Conservation (phyloP, 2,797 vertebrate genomes). For the Oryzias sinensis region DNA sequence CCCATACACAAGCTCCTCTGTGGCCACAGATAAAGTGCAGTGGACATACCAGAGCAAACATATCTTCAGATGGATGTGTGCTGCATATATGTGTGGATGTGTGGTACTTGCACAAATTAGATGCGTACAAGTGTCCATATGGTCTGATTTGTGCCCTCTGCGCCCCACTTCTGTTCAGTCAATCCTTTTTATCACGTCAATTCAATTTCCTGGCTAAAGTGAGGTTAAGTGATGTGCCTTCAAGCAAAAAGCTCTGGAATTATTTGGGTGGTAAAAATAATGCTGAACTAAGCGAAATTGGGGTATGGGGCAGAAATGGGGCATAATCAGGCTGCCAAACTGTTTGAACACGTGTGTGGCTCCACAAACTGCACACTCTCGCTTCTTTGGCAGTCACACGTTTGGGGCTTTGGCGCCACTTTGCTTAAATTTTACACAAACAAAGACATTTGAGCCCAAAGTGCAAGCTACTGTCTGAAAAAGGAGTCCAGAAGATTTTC, state of each 20-base stretch:
- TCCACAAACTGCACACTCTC: slow-evolving; percentile 28
- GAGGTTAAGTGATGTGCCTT: slow-evolving; percentile 35
- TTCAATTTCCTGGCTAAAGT: slow-evolving; percentile 33
- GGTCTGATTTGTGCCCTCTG: slow-evolving; percentile 50
- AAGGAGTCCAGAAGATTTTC: slow-evolving; percentile 24
- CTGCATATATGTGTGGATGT: slow-evolving; percentile 10
- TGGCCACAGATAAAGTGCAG: slow-evolving; percentile 30
- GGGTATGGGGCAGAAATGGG: slow-evolving; percentile 20
- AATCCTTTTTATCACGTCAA: slow-evolving; percentile 48
- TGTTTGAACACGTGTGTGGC: slow-evolving; percentile 14
- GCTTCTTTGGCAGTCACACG: slow-evolving; percentile 25
- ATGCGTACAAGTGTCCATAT: slow-evolving; percentile 34
- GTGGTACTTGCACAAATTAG: slow-evolving; percentile 18
- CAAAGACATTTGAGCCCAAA: slow-evolving; percentile 43
- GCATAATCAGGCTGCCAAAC: slow-evolving; percentile 28
- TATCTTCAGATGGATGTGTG: slow-evolving; percentile 25
- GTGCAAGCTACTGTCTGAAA: slow-evolving; percentile 39
- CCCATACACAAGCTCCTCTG: slow-evolving; percentile 37
- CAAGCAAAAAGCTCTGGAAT: slow-evolving; percentile 12
- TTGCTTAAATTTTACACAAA: slow-evolving; percentile 32
- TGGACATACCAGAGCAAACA: slow-evolving; percentile 32
- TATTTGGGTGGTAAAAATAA: neutral
- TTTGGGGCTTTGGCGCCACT: slow-evolving; percentile 35
- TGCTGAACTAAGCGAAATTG: slow-evolving; percentile 3
- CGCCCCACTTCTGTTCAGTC: slow-evolving; percentile 25